These are phyloP conservation scores for Leucosticte australis DNA, from an alignment of 2,113 vertebrate species.

Conservation along the genomic window DNA sequence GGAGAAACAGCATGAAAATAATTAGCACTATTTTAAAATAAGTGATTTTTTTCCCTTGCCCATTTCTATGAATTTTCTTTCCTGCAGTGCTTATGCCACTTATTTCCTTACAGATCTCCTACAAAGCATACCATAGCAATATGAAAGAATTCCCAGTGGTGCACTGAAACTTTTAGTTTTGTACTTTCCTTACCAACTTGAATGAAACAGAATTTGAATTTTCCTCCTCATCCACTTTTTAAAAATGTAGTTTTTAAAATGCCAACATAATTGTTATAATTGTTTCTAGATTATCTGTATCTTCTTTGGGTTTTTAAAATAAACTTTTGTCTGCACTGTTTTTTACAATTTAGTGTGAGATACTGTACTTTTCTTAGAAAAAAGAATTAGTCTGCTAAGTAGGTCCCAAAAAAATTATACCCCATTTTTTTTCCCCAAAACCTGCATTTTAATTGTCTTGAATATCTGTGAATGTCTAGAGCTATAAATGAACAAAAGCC, in stretches of 20 bases:
- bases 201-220: not conserved
- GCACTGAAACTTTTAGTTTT: not conserved
- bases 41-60: not conserved
- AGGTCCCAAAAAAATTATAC: not conserved
- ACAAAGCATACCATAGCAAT: not conserved
- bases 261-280: not conserved
- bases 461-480: not conserved
- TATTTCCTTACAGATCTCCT: not conserved
- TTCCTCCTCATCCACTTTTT: not conserved
- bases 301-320: not conserved
- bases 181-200: not conserved
- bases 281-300: not conserved
- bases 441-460: not conserved
- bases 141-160: not conserved
- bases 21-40: not conserved
- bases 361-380: not conserved
- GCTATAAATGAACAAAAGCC: not conserved
- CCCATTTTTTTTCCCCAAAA: not conserved
- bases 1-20: not conserved
- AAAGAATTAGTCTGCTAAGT: not conserved
- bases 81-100: not conserved
- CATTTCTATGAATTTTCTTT: not conserved
- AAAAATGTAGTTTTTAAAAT: not conserved
- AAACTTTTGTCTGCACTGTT: not conserved
- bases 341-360: not conserved